phyloP scores from a whole-genome alignment of 2,113 vertebrate species.

The Columba janthina region DNA sequence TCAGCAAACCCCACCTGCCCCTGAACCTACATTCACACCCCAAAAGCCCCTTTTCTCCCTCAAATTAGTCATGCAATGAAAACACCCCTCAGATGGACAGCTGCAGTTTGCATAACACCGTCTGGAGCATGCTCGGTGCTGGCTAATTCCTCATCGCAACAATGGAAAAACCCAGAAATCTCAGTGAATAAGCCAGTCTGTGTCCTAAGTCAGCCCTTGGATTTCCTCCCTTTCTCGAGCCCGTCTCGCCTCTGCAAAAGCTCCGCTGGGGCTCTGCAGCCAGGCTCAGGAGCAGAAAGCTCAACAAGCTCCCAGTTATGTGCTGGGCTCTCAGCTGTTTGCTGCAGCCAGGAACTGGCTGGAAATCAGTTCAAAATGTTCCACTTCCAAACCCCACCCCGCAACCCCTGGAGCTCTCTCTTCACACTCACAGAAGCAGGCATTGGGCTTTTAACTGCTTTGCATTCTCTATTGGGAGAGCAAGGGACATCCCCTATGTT shows the following conservation, averaged over 20 bases:
- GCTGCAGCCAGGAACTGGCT: conserved; percentile 66
- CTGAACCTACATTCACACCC: background rate
- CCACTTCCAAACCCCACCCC: conserved; percentile 56
- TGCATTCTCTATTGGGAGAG: background rate
- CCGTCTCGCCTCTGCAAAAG: conserved; percentile 49
- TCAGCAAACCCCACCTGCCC: background rate
- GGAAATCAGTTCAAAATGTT: conserved; percentile 69
- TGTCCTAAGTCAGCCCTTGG: conserved; percentile 69
- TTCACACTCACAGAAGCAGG: background rate
- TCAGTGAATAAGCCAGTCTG: conserved; percentile 32
- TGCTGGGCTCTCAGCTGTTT: conserved; percentile 2
- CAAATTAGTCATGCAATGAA: background rate
- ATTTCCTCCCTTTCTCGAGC: conserved; percentile 64
- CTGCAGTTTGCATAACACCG: conserved; percentile 29
- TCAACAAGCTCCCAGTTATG: conserved; percentile 70
- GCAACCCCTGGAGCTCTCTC: conserved; percentile 7
- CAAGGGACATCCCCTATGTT: background rate
- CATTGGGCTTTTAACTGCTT: background rate
- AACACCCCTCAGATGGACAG: background rate
- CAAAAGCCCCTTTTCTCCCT: background rate
- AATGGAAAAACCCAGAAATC: conserved; percentile 74
- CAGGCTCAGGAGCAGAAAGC: conserved; percentile 6
- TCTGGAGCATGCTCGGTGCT: background rate
- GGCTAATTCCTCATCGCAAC: conserved; percentile 47
- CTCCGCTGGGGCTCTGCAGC: conserved; percentile 21